A percentile compares a stretch with the other conserved stretches of the same genome.
Conservation (phyloP, 2,888 invertebrate species). For the Lapara coniferarum region DNA sequence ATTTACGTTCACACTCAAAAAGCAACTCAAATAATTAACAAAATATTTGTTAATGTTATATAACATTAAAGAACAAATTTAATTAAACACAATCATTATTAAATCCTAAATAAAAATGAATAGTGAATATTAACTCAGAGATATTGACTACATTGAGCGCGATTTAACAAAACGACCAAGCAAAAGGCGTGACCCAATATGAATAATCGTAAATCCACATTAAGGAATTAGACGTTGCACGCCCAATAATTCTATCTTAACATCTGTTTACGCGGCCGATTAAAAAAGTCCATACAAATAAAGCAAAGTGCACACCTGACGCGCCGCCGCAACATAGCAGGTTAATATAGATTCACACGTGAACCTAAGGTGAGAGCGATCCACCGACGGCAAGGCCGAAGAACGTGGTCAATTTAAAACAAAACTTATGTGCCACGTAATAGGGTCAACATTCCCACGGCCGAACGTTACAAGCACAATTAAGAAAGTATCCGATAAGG, state of each 20-base stretch:
- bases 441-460: slow-evolving; percentile 74
- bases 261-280: slow-evolving; percentile 64
- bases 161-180: slow-evolving; percentile 46
- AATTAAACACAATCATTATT: not conserved
- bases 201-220: slow-evolving; percentile 72
- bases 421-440: slow-evolving; percentile 58
- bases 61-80: not conserved
- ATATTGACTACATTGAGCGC: slow-evolving; percentile 23
- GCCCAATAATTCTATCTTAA: slow-evolving; percentile 71
- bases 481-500: slow-evolving; percentile 82
- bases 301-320: slow-evolving; percentile 65
- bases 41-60: too few species aligned
- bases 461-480: slow-evolving; percentile 68
- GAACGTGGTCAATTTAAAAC: slow-evolving; percentile 63
- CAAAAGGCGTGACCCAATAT: slow-evolving; percentile 71
- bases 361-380: slow-evolving; percentile 81
- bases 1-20: not conserved
- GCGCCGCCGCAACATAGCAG: slow-evolving; percentile 68
- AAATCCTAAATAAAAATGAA: slow-evolving; percentile 29
- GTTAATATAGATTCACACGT: slow-evolving; percentile 81
- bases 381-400: slow-evolving; percentile 81
- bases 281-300: slow-evolving; percentile 65
- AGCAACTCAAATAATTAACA: not conserved
- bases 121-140: slow-evolving; percentile 27
- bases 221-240: slow-evolving; percentile 71